Evolutionary conservation across 2,113 vertebrate genomes (phyloP), one percentile per base, ranked within the genome.

Genomic region (Pardalotus punctatus): DNA sequence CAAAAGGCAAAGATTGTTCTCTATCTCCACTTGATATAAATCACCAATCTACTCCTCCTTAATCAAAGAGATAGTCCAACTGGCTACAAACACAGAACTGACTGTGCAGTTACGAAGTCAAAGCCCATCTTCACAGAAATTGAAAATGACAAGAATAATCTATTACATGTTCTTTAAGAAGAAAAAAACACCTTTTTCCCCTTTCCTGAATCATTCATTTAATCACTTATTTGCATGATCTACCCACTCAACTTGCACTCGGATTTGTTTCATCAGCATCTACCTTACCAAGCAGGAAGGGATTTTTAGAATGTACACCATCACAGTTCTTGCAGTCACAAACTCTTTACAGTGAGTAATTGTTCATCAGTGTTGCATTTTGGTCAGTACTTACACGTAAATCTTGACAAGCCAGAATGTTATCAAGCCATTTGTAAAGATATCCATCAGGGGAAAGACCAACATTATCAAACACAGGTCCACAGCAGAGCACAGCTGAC

Each of bases 341-440:
- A 65, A 84, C 36, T 74, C 45, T 62, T 57, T 19, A n/a, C 5
- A 73, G 60, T 81, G 43, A 78, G 35, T 61, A 51, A 84, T 45
- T 79, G 70, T 28, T 73, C 29, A 62, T 38, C 74, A 81, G 19
- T 19, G 48, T 29, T 48, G 19, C 31, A n/a, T 94, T 67, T 73
- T 64, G 62, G 8, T 50, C 57, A 90, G 40, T 91, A 98, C 98
- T 95, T 98, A 99, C 99, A 86, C 99, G 98, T 93, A 99, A 96
- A 97, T 99, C 99, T 81, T 99, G 99, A 92, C 99, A 99, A 95
- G 98, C 99, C 94, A 99, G 97, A 96, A 99, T 99, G 94, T 99
- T 99, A 98, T 99, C 99, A n/a, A 99, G 98, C 99, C 99, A 99
- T 94, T 99, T 99, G 96, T 99, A 99, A 14, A 99, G 99, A 97